phyloP scores from a whole-genome alignment of 1,140 invertebrate species.

The Cephus cinctus region DNA sequence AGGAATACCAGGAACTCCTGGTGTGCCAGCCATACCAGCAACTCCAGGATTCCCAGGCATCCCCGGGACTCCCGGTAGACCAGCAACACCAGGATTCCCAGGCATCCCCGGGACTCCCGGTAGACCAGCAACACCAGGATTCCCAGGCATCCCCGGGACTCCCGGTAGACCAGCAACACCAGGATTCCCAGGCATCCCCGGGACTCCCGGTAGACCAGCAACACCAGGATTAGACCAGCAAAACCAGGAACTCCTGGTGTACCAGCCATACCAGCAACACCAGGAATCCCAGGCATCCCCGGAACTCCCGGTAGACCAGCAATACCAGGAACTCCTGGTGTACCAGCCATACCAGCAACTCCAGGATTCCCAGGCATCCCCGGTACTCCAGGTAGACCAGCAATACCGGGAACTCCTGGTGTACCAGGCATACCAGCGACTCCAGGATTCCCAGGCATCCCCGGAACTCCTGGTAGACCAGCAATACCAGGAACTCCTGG shows the following conservation, averaged over 20 bases:
- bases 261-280: not conserved
- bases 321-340: constrained; percentile 37
- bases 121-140: not conserved
- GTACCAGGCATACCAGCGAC: not conserved
- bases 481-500: not conserved
- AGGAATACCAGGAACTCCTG: constrained; percentile 14
- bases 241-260: not conserved
- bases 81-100: constrained; percentile 3
- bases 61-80: constrained; percentile 16
- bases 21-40: constrained; percentile 16
- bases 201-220: not conserved
- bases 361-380: constrained; percentile 1
- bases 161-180: not conserved
- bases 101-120: constrained; percentile 18
- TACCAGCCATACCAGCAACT: not conserved
- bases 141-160: not conserved
- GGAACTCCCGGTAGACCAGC: constrained; percentile 24
- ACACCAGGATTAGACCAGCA: constrained; percentile 6
- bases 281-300: not conserved
- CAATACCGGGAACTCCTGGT: not conserved
- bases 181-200: not conserved
- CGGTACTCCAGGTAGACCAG: constrained; percentile 4
- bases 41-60: constrained; percentile 17
- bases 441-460: constrained; percentile 17
- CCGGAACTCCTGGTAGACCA: not conserved